These are phyloP conservation scores for Arge pagana DNA, from an alignment of 2,888 invertebrate species.

Conservation along the genomic window DNA sequence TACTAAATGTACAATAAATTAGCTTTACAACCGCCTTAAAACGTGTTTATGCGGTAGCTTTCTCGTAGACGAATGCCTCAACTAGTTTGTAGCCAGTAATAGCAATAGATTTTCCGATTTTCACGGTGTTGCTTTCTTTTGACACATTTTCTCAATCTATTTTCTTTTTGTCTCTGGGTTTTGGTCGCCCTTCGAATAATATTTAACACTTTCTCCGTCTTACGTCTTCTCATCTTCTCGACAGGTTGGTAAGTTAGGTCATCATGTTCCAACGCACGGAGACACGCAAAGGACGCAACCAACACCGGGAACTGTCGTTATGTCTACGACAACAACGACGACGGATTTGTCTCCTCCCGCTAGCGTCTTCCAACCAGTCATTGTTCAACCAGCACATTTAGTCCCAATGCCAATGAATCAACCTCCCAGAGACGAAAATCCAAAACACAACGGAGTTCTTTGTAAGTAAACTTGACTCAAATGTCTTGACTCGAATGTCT, in stretches of 20 bases:
- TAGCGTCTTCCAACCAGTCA: conserved; percentile 67
- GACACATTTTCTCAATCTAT: too few species aligned
- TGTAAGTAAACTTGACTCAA: too few species aligned
- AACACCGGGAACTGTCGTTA: conserved; percentile 37
- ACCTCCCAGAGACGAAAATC: conserved; percentile 43
- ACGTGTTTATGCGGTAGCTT: too few species aligned
- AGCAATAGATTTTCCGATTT: too few species aligned
- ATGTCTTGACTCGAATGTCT: too few species aligned
- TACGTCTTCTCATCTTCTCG: conserved; percentile 25
- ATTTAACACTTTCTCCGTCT: too few species aligned
- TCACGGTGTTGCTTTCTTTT: too few species aligned
- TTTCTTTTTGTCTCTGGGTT: too few species aligned
- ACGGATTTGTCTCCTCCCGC: conserved; percentile 48
- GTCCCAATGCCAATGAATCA: conserved; percentile 65
- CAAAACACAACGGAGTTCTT: conserved; percentile 51
- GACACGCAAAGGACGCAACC: conserved; percentile 47
- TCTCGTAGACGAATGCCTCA: too few species aligned
- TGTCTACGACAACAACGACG: conserved; percentile 48
- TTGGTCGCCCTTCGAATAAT: too few species aligned
- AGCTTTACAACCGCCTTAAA: too few species aligned
- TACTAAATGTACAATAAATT: conserved; percentile 16
- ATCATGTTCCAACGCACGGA: conserved; percentile 41
- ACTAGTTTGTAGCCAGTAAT: too few species aligned
- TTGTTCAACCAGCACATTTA: conserved; percentile 81
- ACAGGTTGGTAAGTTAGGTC: conserved; percentile 46